Conservation (phyloP, 2,113 vertebrate species). For the Cepphus grylle region DNA sequence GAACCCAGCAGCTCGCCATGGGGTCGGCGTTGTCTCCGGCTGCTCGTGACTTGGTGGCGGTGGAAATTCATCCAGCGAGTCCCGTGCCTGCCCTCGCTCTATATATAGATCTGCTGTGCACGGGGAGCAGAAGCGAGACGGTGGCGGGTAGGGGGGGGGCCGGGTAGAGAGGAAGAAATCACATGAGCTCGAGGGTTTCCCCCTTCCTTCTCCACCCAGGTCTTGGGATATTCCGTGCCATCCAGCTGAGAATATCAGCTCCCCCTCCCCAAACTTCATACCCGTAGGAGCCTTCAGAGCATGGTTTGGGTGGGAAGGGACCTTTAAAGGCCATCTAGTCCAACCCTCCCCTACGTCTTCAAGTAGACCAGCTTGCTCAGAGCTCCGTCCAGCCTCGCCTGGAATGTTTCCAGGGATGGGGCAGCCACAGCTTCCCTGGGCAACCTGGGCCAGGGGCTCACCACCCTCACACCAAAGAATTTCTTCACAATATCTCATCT, state of each 20-base stretch:
- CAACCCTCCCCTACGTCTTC: not conserved
- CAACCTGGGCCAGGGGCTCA: fast-evolving
- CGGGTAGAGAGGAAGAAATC: not conserved
- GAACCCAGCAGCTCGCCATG: not conserved
- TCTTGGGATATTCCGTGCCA: not conserved
- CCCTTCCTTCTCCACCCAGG: not conserved
- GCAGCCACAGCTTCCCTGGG: not conserved
- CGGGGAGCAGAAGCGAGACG: not conserved
- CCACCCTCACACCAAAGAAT: fast-evolving
- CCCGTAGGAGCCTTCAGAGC: fast-evolving
- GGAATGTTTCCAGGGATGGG: not conserved
- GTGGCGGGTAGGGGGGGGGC: no score
- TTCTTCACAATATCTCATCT: not conserved
- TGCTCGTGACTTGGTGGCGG: fast-evolving
- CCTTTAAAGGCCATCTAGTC: not conserved
- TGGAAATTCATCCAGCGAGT: not conserved
- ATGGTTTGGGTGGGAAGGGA: not conserved
- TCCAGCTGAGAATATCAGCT: not conserved
- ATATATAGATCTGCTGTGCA: not conserved
- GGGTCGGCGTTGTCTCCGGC: not conserved
- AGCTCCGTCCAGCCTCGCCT: fast-evolving
- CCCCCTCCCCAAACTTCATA: no score
- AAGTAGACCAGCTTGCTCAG: fast-evolving
- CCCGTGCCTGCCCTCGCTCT: not conserved
- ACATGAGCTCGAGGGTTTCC: not conserved